Evolutionary conservation across 2,888 invertebrate genomes (phyloP).

Genomic region (Noctua janthe): DNA sequence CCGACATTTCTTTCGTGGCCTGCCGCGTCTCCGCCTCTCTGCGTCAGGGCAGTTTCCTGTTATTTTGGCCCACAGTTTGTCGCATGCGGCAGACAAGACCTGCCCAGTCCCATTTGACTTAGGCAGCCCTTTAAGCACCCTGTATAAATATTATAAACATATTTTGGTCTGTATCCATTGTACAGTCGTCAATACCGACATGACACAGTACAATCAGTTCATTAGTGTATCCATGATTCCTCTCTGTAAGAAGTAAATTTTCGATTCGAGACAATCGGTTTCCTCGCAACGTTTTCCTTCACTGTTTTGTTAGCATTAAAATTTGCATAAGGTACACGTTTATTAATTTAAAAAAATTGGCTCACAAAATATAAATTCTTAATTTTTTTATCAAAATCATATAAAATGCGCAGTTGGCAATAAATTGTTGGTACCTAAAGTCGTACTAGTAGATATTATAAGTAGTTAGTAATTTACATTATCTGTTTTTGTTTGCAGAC

Average conservation of each 20-base stretch:
- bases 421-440: too few relatives aligned
- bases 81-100: too few relatives aligned
- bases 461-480: background rate
- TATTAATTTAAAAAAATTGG: too few relatives aligned
- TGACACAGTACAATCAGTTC: background rate
- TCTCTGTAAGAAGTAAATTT: background rate
- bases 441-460: background rate
- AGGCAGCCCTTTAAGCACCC: too few relatives aligned
- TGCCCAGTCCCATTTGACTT: too few relatives aligned
- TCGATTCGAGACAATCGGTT: background rate
- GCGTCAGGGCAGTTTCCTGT: too few relatives aligned
- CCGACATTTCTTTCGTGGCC: too few relatives aligned
- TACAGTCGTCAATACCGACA: background rate
- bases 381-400: background rate
- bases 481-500: conserved; percentile 48
- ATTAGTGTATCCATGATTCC: background rate
- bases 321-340: background rate
- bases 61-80: too few relatives aligned
- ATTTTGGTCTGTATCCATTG: background rate
- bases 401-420: background rate
- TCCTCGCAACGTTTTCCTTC: too few relatives aligned
- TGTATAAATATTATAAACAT: too few relatives aligned
- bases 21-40: too few relatives aligned
- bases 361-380: background rate
- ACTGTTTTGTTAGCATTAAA: background rate